Percentiles rank a stretch among this genome's conserved stretches.
phyloP scores from a whole-genome alignment of 2,888 invertebrate genomes.

The Dichetophora obliterata region DNA sequence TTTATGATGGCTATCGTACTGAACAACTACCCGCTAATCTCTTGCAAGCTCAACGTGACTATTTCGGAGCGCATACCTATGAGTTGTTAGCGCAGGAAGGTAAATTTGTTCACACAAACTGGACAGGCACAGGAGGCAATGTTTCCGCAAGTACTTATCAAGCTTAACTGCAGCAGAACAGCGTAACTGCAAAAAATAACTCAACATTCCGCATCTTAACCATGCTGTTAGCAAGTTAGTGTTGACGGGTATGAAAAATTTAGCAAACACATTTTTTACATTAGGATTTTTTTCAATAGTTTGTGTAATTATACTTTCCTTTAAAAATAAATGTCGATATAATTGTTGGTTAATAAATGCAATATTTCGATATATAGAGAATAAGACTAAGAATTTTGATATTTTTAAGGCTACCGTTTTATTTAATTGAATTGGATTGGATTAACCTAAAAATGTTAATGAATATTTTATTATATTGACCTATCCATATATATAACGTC shows the following conservation, averaged over 20 bases:
- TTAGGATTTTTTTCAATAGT: not conserved
- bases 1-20: constrained; percentile 96
- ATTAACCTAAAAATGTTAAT: not conserved
- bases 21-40: constrained; percentile 93
- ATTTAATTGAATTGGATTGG: not conserved
- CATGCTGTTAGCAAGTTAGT: not conserved
- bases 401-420: not conserved
- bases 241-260: not conserved
- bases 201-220: not conserved
- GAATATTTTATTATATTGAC: not conserved
- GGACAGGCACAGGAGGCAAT: constrained; percentile 98
- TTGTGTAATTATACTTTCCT: not conserved
- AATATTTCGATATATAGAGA: not conserved
- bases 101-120: constrained; percentile 95
- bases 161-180: constrained; percentile 71
- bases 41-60: constrained; percentile 97
- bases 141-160: constrained; percentile 94
- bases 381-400: not conserved
- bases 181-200: not conserved
- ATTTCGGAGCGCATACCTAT: constrained; percentile 99
- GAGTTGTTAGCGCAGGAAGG: constrained; percentile 90
- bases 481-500: not conserved
- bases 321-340: not conserved
- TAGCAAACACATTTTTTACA: not conserved
- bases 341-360: constrained; percentile 6